phyloP scores from a whole-genome alignment of 2,113 vertebrate species.

The Gavia stellata region DNA sequence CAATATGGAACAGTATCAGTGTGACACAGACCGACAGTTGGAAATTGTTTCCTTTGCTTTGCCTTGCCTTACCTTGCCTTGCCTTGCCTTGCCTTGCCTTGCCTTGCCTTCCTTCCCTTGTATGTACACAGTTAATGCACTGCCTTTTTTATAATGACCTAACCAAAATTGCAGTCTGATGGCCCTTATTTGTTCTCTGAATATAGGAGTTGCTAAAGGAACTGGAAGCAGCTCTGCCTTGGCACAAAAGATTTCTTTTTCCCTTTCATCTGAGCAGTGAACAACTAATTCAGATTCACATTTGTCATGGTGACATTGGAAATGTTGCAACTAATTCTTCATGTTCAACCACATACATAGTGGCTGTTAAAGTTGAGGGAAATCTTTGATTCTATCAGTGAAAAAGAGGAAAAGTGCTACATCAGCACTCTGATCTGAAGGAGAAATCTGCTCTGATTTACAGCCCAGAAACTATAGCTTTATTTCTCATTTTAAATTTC shows the following conservation, averaged over 20 bases:
- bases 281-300: background rate
- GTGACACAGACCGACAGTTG: background rate
- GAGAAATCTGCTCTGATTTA: background rate
- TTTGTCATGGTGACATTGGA: background rate
- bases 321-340: background rate
- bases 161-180: background rate
- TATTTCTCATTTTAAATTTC: background rate
- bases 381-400: background rate
- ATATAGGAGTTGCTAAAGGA: background rate
- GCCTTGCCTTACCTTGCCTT: background rate
- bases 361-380: background rate
- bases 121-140: background rate
- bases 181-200: background rate
- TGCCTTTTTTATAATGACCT: background rate
- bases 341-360: background rate
- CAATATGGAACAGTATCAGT: background rate
- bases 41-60: background rate
- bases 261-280: background rate
- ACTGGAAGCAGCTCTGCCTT: background rate
- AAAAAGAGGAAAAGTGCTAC: background rate
- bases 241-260: background rate
- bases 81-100: background rate
- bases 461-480: background rate
- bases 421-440: background rate
- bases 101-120: background rate